Percentiles rank a stretch among this genome's conserved stretches.
phyloP scores from a whole-genome alignment of 2,797 vertebrate genomes.

The Phrynocephalus forsythii region DNA sequence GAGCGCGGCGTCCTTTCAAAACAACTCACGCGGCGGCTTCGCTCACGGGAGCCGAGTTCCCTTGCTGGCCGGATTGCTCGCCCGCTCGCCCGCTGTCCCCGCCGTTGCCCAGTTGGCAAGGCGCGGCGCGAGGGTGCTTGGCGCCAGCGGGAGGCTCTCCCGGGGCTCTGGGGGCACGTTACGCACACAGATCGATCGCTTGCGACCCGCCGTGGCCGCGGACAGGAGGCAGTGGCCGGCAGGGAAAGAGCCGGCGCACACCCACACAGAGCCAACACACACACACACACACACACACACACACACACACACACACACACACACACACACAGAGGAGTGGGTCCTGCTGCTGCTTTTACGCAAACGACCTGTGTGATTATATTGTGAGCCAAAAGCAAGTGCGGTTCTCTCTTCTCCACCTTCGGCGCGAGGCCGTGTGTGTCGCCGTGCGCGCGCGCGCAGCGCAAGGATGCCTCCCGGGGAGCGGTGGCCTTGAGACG shows the following conservation, averaged over 20 bases:
- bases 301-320: neutral
- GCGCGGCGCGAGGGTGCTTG: neutral
- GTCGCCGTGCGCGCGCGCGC: too few species aligned
- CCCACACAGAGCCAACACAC: neutral
- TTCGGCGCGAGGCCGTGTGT: too few species aligned
- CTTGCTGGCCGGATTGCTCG: too few species aligned
- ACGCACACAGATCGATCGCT: neutral
- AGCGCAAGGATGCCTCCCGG: too few species aligned
- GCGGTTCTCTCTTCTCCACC: too few species aligned
- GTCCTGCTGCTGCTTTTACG: too few species aligned
- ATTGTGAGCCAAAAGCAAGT: too few species aligned
- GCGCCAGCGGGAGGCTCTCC: conserved; percentile 30
- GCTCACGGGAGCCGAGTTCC: neutral
- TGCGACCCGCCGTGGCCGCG: neutral
- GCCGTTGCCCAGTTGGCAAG: conserved; percentile 20
- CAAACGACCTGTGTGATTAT: too few species aligned
- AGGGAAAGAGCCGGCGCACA: neutral
- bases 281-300: conserved; percentile 10
- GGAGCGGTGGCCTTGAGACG: too few species aligned
- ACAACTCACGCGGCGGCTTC: neutral
- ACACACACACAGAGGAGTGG: neutral
- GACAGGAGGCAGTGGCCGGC: neutral
- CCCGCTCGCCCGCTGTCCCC: too few species aligned
- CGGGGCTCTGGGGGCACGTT: neutral
- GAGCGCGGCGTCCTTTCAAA: conserved; percentile 21